phyloP scores from a whole-genome alignment of 2,888 invertebrate species.

The Fragum fragum region DNA sequence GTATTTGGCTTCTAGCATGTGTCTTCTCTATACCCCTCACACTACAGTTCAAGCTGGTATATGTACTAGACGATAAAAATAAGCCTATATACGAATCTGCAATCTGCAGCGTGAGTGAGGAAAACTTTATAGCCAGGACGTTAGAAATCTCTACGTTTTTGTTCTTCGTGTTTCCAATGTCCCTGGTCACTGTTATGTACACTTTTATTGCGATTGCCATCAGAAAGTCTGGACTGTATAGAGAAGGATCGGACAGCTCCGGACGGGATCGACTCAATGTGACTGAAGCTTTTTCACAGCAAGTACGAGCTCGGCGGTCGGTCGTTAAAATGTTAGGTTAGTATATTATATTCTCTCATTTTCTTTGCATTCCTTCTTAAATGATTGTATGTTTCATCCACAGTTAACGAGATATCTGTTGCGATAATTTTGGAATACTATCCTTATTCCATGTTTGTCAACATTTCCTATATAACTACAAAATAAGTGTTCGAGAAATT shows the following conservation, averaged over 20 bases:
- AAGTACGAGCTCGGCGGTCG: conserved; percentile 83
- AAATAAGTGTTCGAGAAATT: too few species aligned
- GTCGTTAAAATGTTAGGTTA: conserved; percentile 90
- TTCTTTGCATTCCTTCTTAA: too few species aligned
- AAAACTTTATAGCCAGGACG: conserved; percentile 67
- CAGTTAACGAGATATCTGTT: too few species aligned
- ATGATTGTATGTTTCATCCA: too few species aligned
- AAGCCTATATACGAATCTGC: conserved; percentile 88
- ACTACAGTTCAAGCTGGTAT: conserved; percentile 92
- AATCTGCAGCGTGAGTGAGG: conserved; percentile 88
- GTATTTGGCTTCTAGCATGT: conserved; percentile 92
- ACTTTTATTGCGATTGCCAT: conserved; percentile 86
- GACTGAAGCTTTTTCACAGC: conserved; percentile 67
- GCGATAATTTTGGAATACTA: too few species aligned
- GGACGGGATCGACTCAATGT: conserved; percentile 62
- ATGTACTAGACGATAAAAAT: conserved; percentile 77
- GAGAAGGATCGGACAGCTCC: conserved; percentile 73
- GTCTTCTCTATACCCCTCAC: conserved; percentile 90
- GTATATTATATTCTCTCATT: too few species aligned
- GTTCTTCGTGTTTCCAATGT: conserved; percentile 96
- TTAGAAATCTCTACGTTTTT: conserved; percentile 90
- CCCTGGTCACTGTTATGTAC: conserved; percentile 93
- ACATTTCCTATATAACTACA: too few species aligned
- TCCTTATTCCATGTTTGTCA: too few species aligned
- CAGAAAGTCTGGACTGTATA: conserved; percentile 70